These are phyloP conservation scores for Proctacanthus coquilletti DNA, from an alignment of 1,140 invertebrate species.

Conservation along the genomic window DNA sequence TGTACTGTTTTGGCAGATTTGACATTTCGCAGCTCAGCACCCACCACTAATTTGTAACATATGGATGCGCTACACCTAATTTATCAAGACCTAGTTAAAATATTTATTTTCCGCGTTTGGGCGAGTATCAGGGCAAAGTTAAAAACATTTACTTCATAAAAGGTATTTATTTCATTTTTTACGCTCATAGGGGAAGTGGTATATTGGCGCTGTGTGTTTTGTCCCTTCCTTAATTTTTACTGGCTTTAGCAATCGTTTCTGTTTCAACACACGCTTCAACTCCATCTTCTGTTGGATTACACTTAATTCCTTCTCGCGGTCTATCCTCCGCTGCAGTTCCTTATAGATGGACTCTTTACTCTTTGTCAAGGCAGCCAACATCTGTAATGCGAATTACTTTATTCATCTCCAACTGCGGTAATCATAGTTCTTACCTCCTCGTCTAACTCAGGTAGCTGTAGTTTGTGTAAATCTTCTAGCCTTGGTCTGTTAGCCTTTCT, in stretches of 20 bases:
- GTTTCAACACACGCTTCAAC: constrained; percentile 54
- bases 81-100: no score
- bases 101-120: no score
- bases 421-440: constrained; percentile 22
- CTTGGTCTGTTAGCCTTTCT: constrained; percentile 53
- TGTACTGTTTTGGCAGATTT: background rate
- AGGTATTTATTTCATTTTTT: no score
- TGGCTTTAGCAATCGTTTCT: constrained; percentile 46
- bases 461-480: constrained; percentile 41
- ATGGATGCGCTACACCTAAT: no score
- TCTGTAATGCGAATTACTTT: constrained; percentile 1
- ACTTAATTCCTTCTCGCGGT: constrained; percentile 64
- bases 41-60: no score
- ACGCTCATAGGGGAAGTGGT: constrained; percentile 72
- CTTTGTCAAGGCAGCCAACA: background rate
- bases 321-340: constrained; percentile 64
- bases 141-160: no score
- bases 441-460: constrained; percentile 39
- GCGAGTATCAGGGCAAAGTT: no score
- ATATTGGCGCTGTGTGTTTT: constrained; percentile 58
- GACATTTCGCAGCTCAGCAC: background rate
- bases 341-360: constrained; percentile 40
- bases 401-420: background rate
- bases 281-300: constrained; percentile 75
- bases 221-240: constrained; percentile 50